These are phyloP conservation scores for Cryptotis parvus DNA, from an alignment of 2,113 vertebrate species.

Conservation along the genomic window DNA sequence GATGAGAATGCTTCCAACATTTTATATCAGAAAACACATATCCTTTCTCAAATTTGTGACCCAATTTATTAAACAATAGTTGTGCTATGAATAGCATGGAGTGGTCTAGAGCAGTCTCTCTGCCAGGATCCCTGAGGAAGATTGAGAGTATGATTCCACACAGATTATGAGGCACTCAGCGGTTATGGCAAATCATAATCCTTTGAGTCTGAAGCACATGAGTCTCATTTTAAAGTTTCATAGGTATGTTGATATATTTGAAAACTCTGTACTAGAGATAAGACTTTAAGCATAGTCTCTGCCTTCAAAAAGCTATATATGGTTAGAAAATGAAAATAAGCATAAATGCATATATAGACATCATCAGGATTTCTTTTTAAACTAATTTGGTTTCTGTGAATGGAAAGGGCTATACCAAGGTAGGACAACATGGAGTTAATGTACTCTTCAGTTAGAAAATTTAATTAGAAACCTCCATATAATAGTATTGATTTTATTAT, in stretches of 20 bases:
- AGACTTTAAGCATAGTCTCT: not conserved
- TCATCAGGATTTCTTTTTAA: not conserved
- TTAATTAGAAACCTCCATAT: not conserved
- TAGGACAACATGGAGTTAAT: not conserved
- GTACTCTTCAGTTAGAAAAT: not conserved
- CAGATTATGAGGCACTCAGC: not conserved
- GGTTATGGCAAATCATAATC: not conserved
- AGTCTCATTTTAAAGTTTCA: not conserved
- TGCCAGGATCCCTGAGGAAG: not conserved
- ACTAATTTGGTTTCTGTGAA: not conserved
- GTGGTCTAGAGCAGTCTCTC: not conserved
- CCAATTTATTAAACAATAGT: not conserved
- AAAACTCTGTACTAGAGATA: not conserved
- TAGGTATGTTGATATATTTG: not conserved
- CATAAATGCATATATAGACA: not conserved
- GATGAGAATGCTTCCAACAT: not conserved
- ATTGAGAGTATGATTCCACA: not conserved
- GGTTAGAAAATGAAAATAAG: slow-evolving; percentile 5
- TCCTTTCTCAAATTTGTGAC: slow-evolving; percentile 12
- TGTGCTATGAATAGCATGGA: not conserved
- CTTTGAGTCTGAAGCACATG: not conserved
- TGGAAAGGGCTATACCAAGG: not conserved
- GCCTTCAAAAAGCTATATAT: not conserved
- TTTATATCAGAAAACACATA: not conserved
- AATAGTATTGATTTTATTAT: not conserved